phyloP scores from a whole-genome alignment of 1,140 invertebrate species.

The Drosophila serrata region DNA sequence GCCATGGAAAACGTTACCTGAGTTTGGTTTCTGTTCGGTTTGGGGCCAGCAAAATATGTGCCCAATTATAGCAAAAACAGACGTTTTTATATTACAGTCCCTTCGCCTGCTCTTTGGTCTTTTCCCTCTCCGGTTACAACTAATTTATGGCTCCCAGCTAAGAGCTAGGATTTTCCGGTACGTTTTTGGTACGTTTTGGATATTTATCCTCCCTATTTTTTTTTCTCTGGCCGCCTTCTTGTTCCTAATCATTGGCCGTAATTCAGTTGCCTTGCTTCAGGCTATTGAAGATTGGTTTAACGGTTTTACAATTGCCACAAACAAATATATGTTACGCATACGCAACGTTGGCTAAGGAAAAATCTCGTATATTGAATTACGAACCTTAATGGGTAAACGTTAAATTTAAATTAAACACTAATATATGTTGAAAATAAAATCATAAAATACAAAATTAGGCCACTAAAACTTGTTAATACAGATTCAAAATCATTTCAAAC shows the following conservation, averaged over 20 bases:
- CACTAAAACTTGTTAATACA: too few relatives aligned
- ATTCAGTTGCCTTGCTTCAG: slow-evolving; percentile 37
- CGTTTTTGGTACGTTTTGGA: slow-evolving; percentile 29
- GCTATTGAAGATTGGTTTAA: slow-evolving; percentile 17
- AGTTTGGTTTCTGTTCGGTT: slow-evolving; percentile 27
- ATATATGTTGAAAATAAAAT: neutral
- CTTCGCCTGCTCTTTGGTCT: slow-evolving; percentile 10
- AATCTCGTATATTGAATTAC: neutral
- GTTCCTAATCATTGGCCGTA: slow-evolving; percentile 70
- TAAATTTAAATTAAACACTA: neutral
- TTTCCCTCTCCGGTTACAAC: slow-evolving; percentile 46
- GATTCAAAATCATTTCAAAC: too few relatives aligned
- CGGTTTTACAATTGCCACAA: slow-evolving; percentile 31
- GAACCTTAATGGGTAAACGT: neutral
- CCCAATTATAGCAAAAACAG: slow-evolving; percentile 83
- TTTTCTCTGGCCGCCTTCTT: slow-evolving; percentile 1
- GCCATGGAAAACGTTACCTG: slow-evolving; percentile 52
- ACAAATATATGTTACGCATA: slow-evolving; percentile 34
- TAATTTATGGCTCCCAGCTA: slow-evolving; percentile 68
- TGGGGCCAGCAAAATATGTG: slow-evolving; percentile 75
- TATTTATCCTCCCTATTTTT: slow-evolving; percentile 16
- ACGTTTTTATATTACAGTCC: slow-evolving; percentile 77
- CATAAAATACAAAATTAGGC: too few relatives aligned
- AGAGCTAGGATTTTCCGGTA: slow-evolving; percentile 57
- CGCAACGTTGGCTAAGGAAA: neutral